phyloP scores from a whole-genome alignment of 2,888 invertebrate species.

The Drymonia ruficornis region DNA sequence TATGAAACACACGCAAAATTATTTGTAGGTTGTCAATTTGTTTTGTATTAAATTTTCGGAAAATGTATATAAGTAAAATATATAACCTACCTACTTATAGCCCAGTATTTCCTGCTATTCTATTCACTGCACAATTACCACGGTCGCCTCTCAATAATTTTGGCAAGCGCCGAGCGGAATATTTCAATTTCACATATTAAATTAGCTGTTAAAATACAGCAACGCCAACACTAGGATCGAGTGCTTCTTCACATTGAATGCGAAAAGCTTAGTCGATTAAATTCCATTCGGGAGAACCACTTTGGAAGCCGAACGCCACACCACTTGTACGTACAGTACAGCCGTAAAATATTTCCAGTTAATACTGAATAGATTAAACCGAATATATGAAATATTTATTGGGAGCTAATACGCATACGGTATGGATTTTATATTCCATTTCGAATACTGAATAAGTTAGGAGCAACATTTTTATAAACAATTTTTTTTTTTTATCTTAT shows the following conservation, averaged over 20 bases:
- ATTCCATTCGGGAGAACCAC: constrained; percentile 46
- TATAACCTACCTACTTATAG: too few relatives aligned
- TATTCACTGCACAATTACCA: not conserved
- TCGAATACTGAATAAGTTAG: not conserved
- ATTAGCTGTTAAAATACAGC: constrained; percentile 12
- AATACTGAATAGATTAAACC: constrained; percentile 23
- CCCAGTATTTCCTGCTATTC: too few relatives aligned
- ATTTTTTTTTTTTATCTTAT: too few relatives aligned
- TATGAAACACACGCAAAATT: too few relatives aligned
- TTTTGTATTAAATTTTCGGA: too few relatives aligned
- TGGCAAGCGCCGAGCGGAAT: constrained; percentile 2
- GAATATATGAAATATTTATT: constrained; percentile 4
- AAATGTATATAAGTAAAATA: too few relatives aligned
- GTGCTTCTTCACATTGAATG: constrained; percentile 42
- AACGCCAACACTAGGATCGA: constrained; percentile 25
- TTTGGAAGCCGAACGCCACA: constrained; percentile 37
- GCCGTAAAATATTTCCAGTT: constrained; percentile 45
- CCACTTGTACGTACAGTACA: constrained; percentile 45
- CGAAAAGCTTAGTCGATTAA: constrained; percentile 47
- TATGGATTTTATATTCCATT: not conserved
- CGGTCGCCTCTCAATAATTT: not conserved
- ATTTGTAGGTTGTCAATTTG: too few relatives aligned
- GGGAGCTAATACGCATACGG: not conserved
- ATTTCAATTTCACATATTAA: constrained; percentile 1
- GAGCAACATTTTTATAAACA: constrained; percentile 1